phyloP scores from a whole-genome alignment of 2,113 vertebrate genomes.

The Chitala chitala region DNA sequence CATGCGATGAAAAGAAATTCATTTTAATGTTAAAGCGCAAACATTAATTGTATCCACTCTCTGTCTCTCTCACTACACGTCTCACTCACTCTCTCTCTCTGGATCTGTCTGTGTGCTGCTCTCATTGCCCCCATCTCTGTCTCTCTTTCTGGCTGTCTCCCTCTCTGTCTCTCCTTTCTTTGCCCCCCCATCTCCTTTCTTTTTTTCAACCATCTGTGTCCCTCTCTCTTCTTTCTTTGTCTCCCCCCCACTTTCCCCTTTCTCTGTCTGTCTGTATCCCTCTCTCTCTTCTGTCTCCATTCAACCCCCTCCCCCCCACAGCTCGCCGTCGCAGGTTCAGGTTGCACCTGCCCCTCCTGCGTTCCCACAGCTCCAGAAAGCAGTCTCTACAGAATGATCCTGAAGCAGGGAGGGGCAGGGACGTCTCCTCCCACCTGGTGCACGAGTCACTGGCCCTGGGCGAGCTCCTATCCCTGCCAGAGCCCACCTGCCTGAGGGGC shows the following conservation, averaged over 20 bases:
- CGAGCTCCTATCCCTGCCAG: slow-evolving; percentile 62
- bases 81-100: too few relatives aligned
- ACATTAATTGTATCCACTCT: too few relatives aligned
- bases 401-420: slow-evolving; percentile 51
- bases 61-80: too few relatives aligned
- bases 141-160: too few relatives aligned
- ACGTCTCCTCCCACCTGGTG: slow-evolving; percentile 61
- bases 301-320: slow-evolving; percentile 33
- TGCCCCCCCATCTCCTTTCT: background rate
- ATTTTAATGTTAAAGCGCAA: too few relatives aligned
- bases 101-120: background rate
- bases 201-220: background rate
- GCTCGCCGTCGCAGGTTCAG: slow-evolving; percentile 60
- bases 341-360: slow-evolving; percentile 63
- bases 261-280: background rate
- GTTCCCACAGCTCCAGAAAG: slow-evolving; percentile 56
- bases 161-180: background rate
- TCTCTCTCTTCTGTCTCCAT: background rate
- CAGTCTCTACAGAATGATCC: slow-evolving; percentile 51
- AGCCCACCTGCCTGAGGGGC: slow-evolving; percentile 45
- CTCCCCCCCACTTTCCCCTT: background rate
- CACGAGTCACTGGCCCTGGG: slow-evolving; percentile 69
- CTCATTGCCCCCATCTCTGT: background rate
- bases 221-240: background rate
- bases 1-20: too few relatives aligned